Percentiles rank a stretch among this genome's conserved stretches.
Evolutionary conservation across 2,113 vertebrate species (phyloP).

Genomic region (Calidris pugnax): DNA sequence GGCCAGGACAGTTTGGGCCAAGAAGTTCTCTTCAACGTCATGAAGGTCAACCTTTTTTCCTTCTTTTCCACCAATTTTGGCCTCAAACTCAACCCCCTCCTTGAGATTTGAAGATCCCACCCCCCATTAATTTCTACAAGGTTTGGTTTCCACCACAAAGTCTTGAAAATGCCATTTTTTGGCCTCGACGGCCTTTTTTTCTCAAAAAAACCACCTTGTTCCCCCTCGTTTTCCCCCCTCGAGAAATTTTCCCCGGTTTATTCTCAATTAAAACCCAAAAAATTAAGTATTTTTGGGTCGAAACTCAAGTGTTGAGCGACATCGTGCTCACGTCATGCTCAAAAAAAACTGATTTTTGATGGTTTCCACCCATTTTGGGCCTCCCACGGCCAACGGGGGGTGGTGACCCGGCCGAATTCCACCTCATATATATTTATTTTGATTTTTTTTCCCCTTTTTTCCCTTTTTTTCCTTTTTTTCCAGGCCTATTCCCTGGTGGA

Average conservation of each 20-base stretch:
- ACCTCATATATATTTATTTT: fast-evolving
- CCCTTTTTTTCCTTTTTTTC: neutral
- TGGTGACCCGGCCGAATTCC: neutral
- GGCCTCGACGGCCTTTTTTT: too few relatives aligned
- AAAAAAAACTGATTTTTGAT: neutral
- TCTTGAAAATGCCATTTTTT: neutral
- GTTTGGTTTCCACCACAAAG: neutral
- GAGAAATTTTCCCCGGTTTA: neutral
- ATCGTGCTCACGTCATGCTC: fast-evolving
- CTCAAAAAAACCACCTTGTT: too few relatives aligned
- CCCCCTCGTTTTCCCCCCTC: too few relatives aligned
- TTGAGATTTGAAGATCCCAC: neutral
- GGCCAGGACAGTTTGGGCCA: constrained; percentile 96
- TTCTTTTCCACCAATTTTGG: neutral
- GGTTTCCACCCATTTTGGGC: neutral
- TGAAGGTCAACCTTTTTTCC: constrained; percentile 80
- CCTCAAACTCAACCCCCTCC: neutral
- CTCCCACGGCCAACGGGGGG: neutral
- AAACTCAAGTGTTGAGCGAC: neutral
- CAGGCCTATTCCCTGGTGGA: constrained; percentile 95
- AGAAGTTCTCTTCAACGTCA: constrained; percentile 96
- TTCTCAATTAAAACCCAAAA: too few relatives aligned
- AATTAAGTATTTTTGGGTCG: neutral
- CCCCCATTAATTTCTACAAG: too few relatives aligned
- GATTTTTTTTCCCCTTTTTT: too few relatives aligned